Evolutionary conservation across 1,140 invertebrate genomes (phyloP).

Genomic region (Zaprionus vittiger): DNA sequence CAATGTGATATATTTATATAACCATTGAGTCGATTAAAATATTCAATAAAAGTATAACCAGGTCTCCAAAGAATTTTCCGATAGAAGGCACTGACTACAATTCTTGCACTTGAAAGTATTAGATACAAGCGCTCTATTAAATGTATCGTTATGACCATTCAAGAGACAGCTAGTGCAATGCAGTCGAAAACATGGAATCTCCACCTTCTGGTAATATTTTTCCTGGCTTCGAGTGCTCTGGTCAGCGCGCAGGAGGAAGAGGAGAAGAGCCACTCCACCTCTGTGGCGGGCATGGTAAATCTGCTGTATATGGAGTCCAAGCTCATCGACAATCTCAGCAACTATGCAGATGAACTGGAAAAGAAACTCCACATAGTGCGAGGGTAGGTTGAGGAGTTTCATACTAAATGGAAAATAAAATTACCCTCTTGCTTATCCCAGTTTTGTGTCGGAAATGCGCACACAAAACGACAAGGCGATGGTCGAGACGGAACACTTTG

Average conservation of each 20-base stretch:
- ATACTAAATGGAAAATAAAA: not conserved
- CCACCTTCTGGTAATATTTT: conserved; percentile 7
- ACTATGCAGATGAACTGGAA: conserved; percentile 88
- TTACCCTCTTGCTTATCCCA: not conserved
- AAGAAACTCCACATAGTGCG: conserved; percentile 60
- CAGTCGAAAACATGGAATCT: conserved; percentile 20
- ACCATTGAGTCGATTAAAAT: too few species aligned
- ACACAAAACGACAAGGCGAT: conserved; percentile 91
- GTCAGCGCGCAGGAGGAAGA: conserved; percentile 4
- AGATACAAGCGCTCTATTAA: not conserved
- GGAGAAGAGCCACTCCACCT: conserved; percentile 86
- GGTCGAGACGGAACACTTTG: conserved; percentile 86
- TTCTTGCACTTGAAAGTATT: not conserved
- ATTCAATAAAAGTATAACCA: too few species aligned
- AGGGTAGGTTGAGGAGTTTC: conserved; percentile 35
- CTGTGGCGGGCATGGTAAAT: conserved; percentile 94
- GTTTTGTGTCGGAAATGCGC: conserved; percentile 72
- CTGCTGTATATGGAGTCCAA: conserved; percentile 93
- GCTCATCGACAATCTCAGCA: conserved; percentile 92
- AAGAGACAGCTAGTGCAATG: conserved; percentile 46
- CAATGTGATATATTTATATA: too few species aligned
- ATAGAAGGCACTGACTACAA: not conserved
- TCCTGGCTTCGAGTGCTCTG: not conserved
- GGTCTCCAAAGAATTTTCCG: not conserved
- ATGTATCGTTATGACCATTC: not conserved